These are phyloP conservation scores for Anagyrus pseudococci DNA, from an alignment of 2,888 invertebrate species.

Conservation along the genomic window DNA sequence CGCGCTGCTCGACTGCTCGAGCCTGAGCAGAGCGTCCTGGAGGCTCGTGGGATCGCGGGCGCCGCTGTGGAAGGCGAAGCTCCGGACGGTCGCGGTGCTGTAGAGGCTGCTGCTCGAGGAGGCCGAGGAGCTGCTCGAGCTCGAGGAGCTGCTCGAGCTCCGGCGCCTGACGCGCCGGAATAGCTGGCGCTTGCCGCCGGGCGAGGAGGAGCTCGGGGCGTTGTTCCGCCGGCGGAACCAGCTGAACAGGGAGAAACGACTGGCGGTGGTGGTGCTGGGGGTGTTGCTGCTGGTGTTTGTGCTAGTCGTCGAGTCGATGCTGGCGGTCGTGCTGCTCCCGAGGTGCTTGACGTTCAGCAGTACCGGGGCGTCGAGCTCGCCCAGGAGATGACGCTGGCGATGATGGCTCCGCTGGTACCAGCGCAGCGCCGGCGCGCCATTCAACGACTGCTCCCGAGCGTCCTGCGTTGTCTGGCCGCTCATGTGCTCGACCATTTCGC, in stretches of 20 bases:
- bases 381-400: background rate
- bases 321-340: constrained; percentile 4
- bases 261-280: constrained; percentile 15
- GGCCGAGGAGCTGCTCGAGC: constrained; percentile 53
- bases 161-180: constrained; percentile 46
- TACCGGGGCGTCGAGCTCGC: background rate
- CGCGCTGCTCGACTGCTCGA: constrained; percentile 43
- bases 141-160: constrained; percentile 42
- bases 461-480: constrained; percentile 36
- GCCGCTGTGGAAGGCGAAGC: constrained; percentile 73
- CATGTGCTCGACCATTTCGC: constrained; percentile 42
- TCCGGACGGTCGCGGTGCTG: constrained; percentile 76
- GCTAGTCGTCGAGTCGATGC: constrained; percentile 29
- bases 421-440: constrained; percentile 43
- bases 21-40: constrained; percentile 20
- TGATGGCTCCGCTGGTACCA: constrained; percentile 28
- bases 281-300: constrained; percentile 37
- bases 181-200: constrained; percentile 22
- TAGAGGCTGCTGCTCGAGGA: constrained; percentile 73
- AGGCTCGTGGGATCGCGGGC: constrained; percentile 46
- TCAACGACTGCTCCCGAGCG: constrained; percentile 43
- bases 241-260: constrained; percentile 71
- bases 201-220: constrained; percentile 39
- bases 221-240: constrained; percentile 74
- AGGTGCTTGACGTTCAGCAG: background rate